phyloP scores from a whole-genome alignment of 2,888 invertebrate genomes.

The Habroteleia sp. region DNA sequence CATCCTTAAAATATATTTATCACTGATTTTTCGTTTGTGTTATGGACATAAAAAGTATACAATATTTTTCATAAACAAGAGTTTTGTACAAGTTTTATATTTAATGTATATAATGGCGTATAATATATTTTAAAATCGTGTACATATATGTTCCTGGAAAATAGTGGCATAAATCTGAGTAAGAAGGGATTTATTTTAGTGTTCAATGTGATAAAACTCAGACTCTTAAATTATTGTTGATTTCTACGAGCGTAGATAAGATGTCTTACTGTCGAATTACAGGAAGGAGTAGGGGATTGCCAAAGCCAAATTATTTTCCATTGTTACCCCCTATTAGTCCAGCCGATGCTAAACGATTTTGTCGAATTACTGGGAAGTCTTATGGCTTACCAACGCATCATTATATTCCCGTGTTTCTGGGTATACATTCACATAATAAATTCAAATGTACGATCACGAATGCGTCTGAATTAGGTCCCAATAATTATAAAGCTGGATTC shows the following conservation, averaged over 20 bases:
- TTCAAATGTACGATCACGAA: constrained; percentile 86
- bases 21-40: no score
- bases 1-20: no score
- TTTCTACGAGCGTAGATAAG: background rate
- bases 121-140: background rate
- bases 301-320: constrained; percentile 91
- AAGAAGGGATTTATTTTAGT: no score
- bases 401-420: constrained; percentile 89
- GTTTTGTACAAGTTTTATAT: constrained; percentile 31
- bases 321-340: constrained; percentile 90
- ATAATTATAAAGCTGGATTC: constrained; percentile 84
- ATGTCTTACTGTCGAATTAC: constrained; percentile 92
- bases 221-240: background rate
- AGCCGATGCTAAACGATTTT: constrained; percentile 90
- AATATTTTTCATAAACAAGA: background rate
- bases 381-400: constrained; percentile 88
- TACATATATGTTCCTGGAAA: no score
- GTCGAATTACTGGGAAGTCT: constrained; percentile 90
- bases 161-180: no score
- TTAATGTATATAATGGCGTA: constrained; percentile 3
- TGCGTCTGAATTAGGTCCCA: constrained; percentile 84
- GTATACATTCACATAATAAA: constrained; percentile 79
- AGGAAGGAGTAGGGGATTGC: constrained; percentile 89
- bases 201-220: no score
- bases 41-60: no score